Evolutionary conservation across 2,797 vertebrate genomes (phyloP).

Genomic region (Petrocephalus schoutedeni): DNA sequence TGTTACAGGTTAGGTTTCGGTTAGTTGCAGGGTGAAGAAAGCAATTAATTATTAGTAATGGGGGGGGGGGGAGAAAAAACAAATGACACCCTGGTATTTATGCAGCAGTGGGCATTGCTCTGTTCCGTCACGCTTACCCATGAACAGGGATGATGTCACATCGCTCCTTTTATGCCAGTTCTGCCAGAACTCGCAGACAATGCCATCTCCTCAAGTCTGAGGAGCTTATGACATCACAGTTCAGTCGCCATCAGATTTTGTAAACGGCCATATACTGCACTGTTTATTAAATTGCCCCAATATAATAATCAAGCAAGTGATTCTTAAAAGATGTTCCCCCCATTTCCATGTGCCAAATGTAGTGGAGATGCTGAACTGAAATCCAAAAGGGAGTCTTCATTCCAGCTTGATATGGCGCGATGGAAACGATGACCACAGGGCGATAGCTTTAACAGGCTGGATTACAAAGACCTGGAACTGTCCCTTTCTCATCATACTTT

Average conservation of each 20-base stretch:
- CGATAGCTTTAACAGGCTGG: background rate
- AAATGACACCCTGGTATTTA: slow-evolving; percentile 9
- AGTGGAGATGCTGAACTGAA: background rate
- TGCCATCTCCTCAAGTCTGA: background rate
- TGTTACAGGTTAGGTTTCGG: slow-evolving; percentile 69
- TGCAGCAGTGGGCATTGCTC: background rate
- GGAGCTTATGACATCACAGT: background rate
- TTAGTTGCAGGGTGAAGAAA: slow-evolving; percentile 62
- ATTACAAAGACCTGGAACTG: background rate
- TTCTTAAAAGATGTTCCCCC: background rate
- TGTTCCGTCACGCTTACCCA: background rate
- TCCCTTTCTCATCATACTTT: background rate
- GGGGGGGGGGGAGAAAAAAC: background rate
- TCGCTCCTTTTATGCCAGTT: background rate
- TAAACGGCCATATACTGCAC: background rate
- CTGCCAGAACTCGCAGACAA: background rate
- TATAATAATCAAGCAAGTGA: background rate
- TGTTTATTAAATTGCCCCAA: background rate
- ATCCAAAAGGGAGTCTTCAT: background rate
- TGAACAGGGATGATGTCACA: background rate
- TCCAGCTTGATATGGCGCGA: background rate
- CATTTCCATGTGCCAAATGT: background rate
- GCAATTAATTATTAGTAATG: slow-evolving; percentile 31
- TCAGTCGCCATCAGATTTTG: background rate
- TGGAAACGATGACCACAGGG: background rate